Percentiles rank a stretch among this genome's conserved stretches.
Evolutionary conservation across 2,797 vertebrate species (phyloP).

Genomic region (Esox lucius): DNA sequence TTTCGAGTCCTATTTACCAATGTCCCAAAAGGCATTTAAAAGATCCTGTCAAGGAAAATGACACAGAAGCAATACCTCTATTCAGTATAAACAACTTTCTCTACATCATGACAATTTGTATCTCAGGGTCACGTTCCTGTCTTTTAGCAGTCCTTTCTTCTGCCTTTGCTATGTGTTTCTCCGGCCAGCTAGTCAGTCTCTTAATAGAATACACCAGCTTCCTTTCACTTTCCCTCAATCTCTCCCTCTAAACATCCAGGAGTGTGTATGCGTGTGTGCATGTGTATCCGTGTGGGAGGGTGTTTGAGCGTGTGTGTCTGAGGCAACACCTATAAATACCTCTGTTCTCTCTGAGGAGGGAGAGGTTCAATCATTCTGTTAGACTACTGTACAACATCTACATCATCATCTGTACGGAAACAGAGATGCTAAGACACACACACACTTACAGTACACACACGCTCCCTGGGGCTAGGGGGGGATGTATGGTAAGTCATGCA

Average conservation of each 20-base stretch:
- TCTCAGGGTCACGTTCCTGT: constrained; percentile 28
- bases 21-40: too few relatives aligned
- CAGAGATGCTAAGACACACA: constrained; percentile 18
- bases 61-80: constrained; percentile 24
- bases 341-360: constrained; percentile 43
- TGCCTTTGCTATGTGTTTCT: constrained; percentile 27
- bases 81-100: background rate
- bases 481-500: constrained; percentile 35
- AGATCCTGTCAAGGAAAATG: too few relatives aligned
- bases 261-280: constrained; percentile 10
- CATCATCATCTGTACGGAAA: background rate
- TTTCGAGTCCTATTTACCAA: too few relatives aligned
- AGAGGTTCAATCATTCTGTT: constrained; percentile 65
- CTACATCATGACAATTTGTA: constrained; percentile 3
- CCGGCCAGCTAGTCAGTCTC: background rate
- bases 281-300: constrained; percentile 42
- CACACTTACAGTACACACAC: constrained; percentile 14
- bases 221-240: background rate
- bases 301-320: constrained; percentile 42
- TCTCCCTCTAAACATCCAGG: background rate
- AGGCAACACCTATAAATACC: constrained; percentile 67
- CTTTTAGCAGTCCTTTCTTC: constrained; percentile 22
- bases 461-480: background rate
- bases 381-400: constrained; percentile 42
- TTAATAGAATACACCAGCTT: background rate